Conservation (phyloP, 1,140 invertebrate species). For the Saxidomus purpurata region DNA sequence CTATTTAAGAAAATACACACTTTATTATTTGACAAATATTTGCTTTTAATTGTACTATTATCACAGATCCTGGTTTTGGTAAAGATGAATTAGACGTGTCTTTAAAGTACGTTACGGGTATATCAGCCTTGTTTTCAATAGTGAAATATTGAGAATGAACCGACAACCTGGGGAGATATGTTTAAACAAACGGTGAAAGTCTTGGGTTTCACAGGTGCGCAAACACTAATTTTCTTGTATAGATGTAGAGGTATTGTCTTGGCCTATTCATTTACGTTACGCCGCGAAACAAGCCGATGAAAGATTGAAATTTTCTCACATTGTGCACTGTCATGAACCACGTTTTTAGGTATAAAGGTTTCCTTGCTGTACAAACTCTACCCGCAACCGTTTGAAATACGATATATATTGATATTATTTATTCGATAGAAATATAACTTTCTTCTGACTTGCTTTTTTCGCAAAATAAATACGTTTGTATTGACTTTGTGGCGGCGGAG, state of each 20-base stretch:
- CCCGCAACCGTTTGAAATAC: constrained; percentile 31
- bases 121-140: constrained; percentile 8
- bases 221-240: constrained; percentile 58
- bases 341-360: background rate
- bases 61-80: background rate
- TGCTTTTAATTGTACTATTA: constrained; percentile 62
- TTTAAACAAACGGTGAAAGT: constrained; percentile 59
- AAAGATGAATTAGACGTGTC: constrained; percentile 5
- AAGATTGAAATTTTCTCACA: background rate
- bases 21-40: constrained; percentile 63
- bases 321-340: constrained; percentile 16
- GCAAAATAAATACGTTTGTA: background rate
- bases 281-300: background rate
- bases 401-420: constrained; percentile 41
- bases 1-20: constrained; percentile 40
- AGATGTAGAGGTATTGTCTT: constrained; percentile 38
- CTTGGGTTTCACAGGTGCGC: constrained; percentile 56
- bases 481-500: background rate
- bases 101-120: background rate
- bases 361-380: background rate
- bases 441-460: background rate
- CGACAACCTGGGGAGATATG: constrained; percentile 42
- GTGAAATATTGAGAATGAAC: background rate
- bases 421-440: constrained; percentile 39
- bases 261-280: constrained; percentile 41